phyloP scores from a whole-genome alignment of 2,888 invertebrate species.

The Acrobasis repandana region DNA sequence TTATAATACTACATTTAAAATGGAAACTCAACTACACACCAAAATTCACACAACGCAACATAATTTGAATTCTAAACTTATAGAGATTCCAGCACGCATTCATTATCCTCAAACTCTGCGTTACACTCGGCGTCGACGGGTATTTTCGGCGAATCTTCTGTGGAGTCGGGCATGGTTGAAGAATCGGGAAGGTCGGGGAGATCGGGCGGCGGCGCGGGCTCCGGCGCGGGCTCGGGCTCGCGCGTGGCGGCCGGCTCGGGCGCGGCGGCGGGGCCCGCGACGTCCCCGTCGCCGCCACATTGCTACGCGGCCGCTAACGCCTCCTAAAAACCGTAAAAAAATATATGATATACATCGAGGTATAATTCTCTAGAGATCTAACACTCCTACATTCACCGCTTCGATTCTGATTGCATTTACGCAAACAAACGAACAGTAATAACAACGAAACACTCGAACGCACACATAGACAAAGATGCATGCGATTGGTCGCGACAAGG shows the following conservation, averaged over 20 bases:
- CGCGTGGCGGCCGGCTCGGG: conserved; percentile 26
- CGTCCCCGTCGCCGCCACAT: conserved; percentile 59
- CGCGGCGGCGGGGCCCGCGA: conserved; percentile 38
- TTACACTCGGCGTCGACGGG: conserved; percentile 24
- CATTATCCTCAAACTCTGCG: conserved; percentile 20
- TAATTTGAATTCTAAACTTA: not conserved
- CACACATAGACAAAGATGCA: too few relatives aligned
- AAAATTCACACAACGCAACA: not conserved
- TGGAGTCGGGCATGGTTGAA: conserved; percentile 31
- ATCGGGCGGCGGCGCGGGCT: not conserved
- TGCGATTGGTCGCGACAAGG: too few relatives aligned
- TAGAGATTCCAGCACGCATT: conserved; percentile 16
- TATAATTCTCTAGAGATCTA: too few relatives aligned
- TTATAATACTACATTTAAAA: not conserved
- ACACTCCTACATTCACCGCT: too few relatives aligned
- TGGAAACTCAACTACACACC: conserved; percentile 1
- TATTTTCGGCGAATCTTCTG: conserved; percentile 37
- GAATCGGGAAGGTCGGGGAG: not conserved
- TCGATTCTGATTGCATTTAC: too few relatives aligned
- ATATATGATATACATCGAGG: too few relatives aligned
- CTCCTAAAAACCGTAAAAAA: conserved; percentile 32
- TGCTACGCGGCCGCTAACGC: conserved; percentile 67
- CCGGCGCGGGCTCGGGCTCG: not conserved
- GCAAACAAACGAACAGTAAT: too few relatives aligned
- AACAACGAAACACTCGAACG: too few relatives aligned